These are phyloP conservation scores for Ennomos erosarius DNA, from an alignment of 2,888 invertebrate genomes.

Conservation along the genomic window DNA sequence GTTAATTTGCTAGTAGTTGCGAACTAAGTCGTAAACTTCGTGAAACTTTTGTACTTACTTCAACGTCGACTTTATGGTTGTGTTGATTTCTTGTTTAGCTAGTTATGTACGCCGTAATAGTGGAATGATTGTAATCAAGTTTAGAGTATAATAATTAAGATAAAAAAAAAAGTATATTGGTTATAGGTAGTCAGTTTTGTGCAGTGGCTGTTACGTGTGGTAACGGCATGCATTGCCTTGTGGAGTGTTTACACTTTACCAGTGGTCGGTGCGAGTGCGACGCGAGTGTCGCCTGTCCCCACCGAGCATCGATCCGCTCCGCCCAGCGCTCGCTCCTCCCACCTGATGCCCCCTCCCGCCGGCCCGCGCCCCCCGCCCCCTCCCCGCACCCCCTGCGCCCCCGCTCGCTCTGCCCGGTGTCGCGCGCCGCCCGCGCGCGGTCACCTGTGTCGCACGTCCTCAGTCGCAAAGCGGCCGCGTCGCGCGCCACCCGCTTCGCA, in stretches of 20 bases:
- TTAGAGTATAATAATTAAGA: too few species aligned
- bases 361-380: conserved; percentile 45
- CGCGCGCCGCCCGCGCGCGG: conserved; percentile 80
- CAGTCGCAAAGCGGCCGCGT: conserved; percentile 85
- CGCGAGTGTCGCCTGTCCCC: conserved; percentile 81
- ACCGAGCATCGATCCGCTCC: conserved; percentile 83
- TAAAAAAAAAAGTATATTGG: conserved; percentile 6
- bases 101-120: conserved; percentile 6
- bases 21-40: conserved; percentile 12
- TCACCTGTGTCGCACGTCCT: conserved; percentile 86
- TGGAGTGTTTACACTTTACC: conserved; percentile 63
- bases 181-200: conserved; percentile 35
- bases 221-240: conserved; percentile 57
- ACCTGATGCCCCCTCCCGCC: conserved; percentile 60
- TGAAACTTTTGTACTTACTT: conserved; percentile 5
- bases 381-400: conserved; percentile 49
- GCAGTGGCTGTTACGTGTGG: conserved; percentile 60
- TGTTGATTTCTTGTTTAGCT: conserved; percentile 1
- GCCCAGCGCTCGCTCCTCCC: conserved; percentile 82
- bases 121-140: conserved; percentile 5
- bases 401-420: conserved; percentile 77
- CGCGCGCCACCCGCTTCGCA: conserved; percentile 84
- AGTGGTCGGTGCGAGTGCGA: conserved; percentile 70
- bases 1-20: conserved; percentile 16
- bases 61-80: conserved; percentile 4